Evolutionary conservation across 2,888 invertebrate genomes (phyloP), one percentile per base, ranked within the genome.

Genomic region (Pristionchus arcanus): DNA sequence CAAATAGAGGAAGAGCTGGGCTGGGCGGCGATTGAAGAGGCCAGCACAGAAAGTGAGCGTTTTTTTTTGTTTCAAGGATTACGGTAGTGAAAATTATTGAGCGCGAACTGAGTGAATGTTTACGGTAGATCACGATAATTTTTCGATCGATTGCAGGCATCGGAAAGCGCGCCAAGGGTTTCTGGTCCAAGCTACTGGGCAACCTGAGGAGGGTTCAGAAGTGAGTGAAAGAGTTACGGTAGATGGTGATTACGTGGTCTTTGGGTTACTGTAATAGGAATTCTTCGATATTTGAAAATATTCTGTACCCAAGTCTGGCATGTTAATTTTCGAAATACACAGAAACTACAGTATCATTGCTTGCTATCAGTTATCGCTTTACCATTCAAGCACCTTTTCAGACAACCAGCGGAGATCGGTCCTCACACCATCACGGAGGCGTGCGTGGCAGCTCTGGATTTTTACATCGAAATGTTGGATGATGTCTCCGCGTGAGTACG

Each of bases 381-480:
- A n/a, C n/a, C n/a, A n/a, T n/a, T n/a, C n/a, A n/a, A 55, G 7
- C 59, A 37, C 15, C 34, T 34, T 68, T 42, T 2, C 87, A 88
- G 87, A 28, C 53, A 71, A 31, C 87, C 87, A 21, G 28, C 74
- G 9, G 87, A 88, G n/a, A 88, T 88, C 49, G 87, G 74, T 1
- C 55, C 87, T 28, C 71, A 74, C 87, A 88, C 74, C 7, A 34
- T 88, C 55, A 74, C 87, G 25, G 49, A 34, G 11, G 74, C 71
- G 37, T 89, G 89, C 89, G 53, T 83, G 4, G 55, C 59, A 16
- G 89, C 89, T 0, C 89, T 89, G 28, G 89, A 59, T 28, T 89
- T 89, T 83, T 89, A 89, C 89, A 81, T 42, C 25, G 66, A 81
- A 11, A 89, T 89, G 89, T 63, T 89, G 42, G 89, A 89, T n/a